Conservation (phyloP, 2,797 vertebrate genomes). For the Ceyx erithaca region DNA sequence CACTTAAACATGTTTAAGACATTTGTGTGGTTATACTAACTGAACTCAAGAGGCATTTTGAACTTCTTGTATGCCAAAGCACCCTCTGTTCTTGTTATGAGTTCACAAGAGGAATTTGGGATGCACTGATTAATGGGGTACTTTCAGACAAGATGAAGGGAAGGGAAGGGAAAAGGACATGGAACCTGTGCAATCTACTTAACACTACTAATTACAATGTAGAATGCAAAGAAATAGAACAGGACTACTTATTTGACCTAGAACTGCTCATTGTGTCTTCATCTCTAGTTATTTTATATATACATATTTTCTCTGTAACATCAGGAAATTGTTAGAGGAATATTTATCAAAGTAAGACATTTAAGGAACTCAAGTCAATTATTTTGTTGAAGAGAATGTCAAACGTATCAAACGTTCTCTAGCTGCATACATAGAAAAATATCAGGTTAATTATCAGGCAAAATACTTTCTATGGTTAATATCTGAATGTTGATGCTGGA, state of each 20-base stretch:
- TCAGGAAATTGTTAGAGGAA: not conserved
- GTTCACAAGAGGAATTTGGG: not conserved
- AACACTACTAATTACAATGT: not conserved
- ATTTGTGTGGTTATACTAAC: not conserved
- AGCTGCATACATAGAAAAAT: fast-evolving
- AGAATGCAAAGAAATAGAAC: not conserved
- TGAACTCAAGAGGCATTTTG: not conserved
- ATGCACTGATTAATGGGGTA: not conserved
- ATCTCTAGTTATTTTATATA: not conserved
- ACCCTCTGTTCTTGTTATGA: not conserved
- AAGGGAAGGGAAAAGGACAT: not conserved
- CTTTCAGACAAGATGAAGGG: not conserved
- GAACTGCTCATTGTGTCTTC: not conserved
- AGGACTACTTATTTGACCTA: not conserved
- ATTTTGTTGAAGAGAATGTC: not conserved
- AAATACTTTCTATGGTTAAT: not conserved
- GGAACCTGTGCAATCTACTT: not conserved
- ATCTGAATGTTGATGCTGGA: not conserved
- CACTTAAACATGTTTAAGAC: not conserved
- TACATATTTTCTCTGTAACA: not conserved
- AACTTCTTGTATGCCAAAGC: not conserved
- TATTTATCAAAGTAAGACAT: not conserved
- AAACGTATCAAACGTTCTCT: not conserved
- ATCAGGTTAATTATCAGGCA: not conserved
- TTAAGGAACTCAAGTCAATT: not conserved